Base-by-base conservation (phyloP, 1,140 invertebrate genomes). In the Oedothorax gibbosus region DNA sequence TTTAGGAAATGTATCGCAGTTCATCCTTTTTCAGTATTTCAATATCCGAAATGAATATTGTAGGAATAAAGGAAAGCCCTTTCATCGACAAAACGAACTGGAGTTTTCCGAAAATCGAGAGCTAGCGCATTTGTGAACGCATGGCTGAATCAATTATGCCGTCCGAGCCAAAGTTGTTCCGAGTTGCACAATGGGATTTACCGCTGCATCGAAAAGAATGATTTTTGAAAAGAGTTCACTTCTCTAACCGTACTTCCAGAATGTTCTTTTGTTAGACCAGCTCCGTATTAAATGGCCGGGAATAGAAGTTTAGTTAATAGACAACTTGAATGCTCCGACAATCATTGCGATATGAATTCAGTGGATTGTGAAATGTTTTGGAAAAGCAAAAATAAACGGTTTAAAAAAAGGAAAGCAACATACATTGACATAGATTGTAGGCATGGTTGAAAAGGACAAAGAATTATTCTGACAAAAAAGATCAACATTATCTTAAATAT, bases 141-240 rank as follows among this genome's bases (percentile, higher is more conserved):
- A 84, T 84, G 81, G 81, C 57, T 84, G 81, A 56, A 56, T 75
- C 81, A 84, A 84, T 84, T 84, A 84, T 76, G 76, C 66, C 72
- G 60, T 76, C 71, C 76, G 71, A 18, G 49, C 20, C 35, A 66
- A 60, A 82, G 57, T 73, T 82, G 80, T 82, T 21, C 51, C 50
- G 81, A 84, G 71, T 76, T 84, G 81, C 71, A 84, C 81, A 84
- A 75, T 75, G 81, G 71, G 35, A 35, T 68, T 84, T 76, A 84
- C 81, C 81, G 81, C 81, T 84, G 81, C 66, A 62, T 57, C 50
- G 69, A 82, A 54, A 84, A 76, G 71, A 84, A 84, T 75, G 56
- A 66, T 35, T 76, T 51, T 75, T 50, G 81, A 82, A 76, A 84
- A 84, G 81, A 68, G 81, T 84, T 84, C 18, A 75, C 20, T 66